A percentile compares a stretch with the other conserved stretches of the same genome.
These are phyloP conservation scores for Trachelus troglodyta DNA, from an alignment of 2,888 invertebrate species.

Conservation along the genomic window DNA sequence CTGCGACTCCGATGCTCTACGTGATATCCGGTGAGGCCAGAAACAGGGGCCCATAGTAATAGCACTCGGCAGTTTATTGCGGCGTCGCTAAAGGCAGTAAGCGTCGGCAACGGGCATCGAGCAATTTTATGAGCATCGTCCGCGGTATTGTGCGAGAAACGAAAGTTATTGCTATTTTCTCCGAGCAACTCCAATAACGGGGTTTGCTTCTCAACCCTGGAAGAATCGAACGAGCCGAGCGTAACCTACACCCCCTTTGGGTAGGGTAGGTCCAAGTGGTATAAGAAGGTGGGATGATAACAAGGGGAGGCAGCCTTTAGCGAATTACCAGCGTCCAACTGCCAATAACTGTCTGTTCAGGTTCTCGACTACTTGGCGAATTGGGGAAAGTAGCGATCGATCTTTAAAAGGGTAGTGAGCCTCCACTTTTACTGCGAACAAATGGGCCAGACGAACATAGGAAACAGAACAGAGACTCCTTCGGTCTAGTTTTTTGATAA, in stretches of 20 bases:
- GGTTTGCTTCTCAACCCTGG: conserved; percentile 11
- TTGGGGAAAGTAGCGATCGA: no score
- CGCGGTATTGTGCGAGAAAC: conserved; percentile 17
- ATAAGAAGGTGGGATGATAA: not conserved
- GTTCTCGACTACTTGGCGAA: not conserved
- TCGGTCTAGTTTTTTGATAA: no score
- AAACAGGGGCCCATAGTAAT: not conserved
- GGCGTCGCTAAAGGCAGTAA: conserved; percentile 6
- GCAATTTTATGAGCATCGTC: conserved; percentile 7
- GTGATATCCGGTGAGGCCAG: not conserved
- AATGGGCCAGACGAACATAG: not conserved
- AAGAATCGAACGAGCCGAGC: conserved; percentile 1
- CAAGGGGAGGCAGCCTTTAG: not conserved
- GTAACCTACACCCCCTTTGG: not conserved
- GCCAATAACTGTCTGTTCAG: conserved; percentile 29
- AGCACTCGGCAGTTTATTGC: not conserved
- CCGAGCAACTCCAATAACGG: conserved; percentile 18
- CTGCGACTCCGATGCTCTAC: not conserved
- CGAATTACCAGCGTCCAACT: conserved; percentile 24
- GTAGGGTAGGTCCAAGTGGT: not conserved
- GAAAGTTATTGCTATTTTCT: conserved; percentile 38
- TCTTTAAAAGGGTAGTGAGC: no score
- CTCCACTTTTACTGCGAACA: not conserved
- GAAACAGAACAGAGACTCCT: no score
- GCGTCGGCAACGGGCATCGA: not conserved